These are phyloP conservation scores for Noctua janthe DNA, from an alignment of 2,888 invertebrate species.

Conservation along the genomic window DNA sequence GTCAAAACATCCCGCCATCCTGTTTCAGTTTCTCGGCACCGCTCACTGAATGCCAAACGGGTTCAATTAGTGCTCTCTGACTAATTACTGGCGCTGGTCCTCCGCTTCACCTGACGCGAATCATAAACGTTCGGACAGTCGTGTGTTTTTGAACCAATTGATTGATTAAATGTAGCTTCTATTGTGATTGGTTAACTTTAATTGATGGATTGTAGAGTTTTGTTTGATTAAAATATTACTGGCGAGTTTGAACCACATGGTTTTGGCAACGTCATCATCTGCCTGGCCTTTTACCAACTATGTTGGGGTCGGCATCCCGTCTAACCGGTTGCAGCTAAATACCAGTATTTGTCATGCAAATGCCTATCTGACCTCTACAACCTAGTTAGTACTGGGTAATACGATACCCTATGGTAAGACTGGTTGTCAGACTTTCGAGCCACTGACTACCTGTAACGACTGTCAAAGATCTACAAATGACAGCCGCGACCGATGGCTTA, in stretches of 20 bases:
- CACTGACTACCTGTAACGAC: no score
- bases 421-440: no score
- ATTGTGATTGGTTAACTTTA: not conserved
- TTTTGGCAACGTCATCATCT: no score
- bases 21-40: not conserved
- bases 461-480: no score
- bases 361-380: no score
- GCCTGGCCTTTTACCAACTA: no score
- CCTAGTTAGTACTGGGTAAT: no score
- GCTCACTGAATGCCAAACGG: constrained; percentile 37
- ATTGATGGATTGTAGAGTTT: not conserved
- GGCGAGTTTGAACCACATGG: not conserved
- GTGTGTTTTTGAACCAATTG: constrained; percentile 12
- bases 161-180: constrained; percentile 15
- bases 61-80: constrained; percentile 32
- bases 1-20: not conserved
- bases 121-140: constrained; percentile 11
- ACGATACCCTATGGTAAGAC: no score
- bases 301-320: no score
- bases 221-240: not conserved
- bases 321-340: no score
- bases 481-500: no score
- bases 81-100: constrained; percentile 32
- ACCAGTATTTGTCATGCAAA: no score
- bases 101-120: constrained; percentile 19